Evolutionary conservation across 2,113 vertebrate genomes (phyloP), one percentile per base, ranked within the genome.

Genomic region (Oreochromis tanganicae): DNA sequence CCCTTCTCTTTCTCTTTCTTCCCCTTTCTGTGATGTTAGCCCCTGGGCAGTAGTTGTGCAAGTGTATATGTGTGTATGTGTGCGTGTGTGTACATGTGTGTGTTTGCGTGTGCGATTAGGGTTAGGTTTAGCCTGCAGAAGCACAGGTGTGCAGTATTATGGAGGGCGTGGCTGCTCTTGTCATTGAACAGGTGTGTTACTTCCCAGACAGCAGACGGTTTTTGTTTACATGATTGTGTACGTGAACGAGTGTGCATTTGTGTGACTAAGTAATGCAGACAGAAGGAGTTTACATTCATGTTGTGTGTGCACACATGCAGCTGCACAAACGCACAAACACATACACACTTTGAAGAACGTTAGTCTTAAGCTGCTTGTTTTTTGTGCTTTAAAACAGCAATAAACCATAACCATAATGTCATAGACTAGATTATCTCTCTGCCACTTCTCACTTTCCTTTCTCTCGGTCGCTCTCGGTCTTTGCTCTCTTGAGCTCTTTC

Each of bases 121-220:
- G 91, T 86, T 87, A 89, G 91, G 86, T 91, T 86, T 94, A 92
- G 90, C 92, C 93, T 90, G 95, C 92, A 96, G 93, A 92, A 85
- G 92, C 93, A 93, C 95, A 95, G 94, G 95, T 96, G 95, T 95
- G 94, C 92, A 87, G 92, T 85, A 94, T 93, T 95, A 92, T 91
- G 81, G 94, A 95, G 95, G 95, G 95, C 79, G 95, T 95, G 95
- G 95, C 88, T 14, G 66, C 57, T 88, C 90, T 93, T 94, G 93
- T 95, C 92, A 93, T 91, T 92, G 91, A 94, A 94, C 95, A 96
- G 95, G 94, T 95, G 95, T 95, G 93, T 92, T 88, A 92, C 90
- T 93, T 95, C 92, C 91, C 92, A 94, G 94, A 94, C 92, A 92
- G 92, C 92, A 91, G 92, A 93, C 85, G 88, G 84, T 94, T 93